Conservation (phyloP, 2,888 invertebrate species). For the Mystacides longicornis region DNA sequence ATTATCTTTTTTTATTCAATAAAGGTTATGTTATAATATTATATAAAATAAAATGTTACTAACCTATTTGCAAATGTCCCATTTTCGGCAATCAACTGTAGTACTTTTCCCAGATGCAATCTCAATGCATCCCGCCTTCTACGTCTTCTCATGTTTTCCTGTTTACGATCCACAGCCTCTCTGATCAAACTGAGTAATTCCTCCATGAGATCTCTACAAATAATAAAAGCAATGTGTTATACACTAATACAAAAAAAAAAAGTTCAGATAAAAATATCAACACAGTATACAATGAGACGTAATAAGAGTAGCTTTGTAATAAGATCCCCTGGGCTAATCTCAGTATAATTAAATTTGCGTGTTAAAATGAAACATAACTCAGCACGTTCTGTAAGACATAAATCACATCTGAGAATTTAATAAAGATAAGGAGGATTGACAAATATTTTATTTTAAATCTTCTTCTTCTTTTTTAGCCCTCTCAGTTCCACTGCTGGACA, state of each 20-base stretch:
- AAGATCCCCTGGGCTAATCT: not conserved
- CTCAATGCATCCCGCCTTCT: slow-evolving; percentile 87
- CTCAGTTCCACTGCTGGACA: too few species aligned
- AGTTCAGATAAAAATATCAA: not conserved
- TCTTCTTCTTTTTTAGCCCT: too few species aligned
- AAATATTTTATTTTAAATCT: too few species aligned
- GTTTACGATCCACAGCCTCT: slow-evolving; percentile 94
- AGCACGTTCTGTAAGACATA: not conserved
- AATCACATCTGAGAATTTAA: too few species aligned
- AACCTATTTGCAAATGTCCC: slow-evolving; percentile 81
- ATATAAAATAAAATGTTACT: slow-evolving; percentile 29
- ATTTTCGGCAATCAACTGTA: slow-evolving; percentile 87
- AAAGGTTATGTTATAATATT: not conserved
- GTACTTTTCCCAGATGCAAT: slow-evolving; percentile 81
- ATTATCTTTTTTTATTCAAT: not conserved
- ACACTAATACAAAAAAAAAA: not conserved
- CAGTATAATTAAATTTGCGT: not conserved
- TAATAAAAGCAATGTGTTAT: not conserved
- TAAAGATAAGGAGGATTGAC: not conserved
- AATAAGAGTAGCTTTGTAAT: not conserved
- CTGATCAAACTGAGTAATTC: slow-evolving; percentile 86
- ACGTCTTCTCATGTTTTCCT: slow-evolving; percentile 90
- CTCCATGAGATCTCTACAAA: slow-evolving; percentile 85
- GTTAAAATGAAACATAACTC: not conserved
- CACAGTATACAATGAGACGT: not conserved